Percentiles rank a stretch among this genome's conserved stretches.
Conservation (phyloP, 2,888 invertebrate species). For the Ctena decussata region DNA sequence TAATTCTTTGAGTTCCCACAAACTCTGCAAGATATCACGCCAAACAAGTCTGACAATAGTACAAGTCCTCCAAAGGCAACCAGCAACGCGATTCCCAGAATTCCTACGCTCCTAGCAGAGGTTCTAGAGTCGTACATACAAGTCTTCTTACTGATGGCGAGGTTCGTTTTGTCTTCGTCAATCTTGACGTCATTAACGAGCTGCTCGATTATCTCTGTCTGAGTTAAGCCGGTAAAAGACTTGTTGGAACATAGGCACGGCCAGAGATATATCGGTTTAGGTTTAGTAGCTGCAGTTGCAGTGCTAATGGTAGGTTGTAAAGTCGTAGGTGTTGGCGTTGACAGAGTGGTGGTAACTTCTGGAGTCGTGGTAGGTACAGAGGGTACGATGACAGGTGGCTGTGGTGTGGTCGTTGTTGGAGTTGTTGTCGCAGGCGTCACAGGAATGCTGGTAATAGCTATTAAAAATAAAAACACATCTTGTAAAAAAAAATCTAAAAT, state of each 20-base stretch:
- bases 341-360: not conserved
- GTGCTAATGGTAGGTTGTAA: no score
- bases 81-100: slow-evolving; percentile 1
- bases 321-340: not conserved
- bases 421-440: no score
- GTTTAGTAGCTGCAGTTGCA: no score
- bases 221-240: slow-evolving; percentile 11
- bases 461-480: no score
- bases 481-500: no score
- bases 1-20: not conserved
- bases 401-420: not conserved
- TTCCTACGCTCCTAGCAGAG: slow-evolving; percentile 15
- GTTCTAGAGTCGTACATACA: slow-evolving; percentile 11
- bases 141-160: not conserved
- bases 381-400: not conserved
- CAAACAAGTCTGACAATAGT: not conserved
- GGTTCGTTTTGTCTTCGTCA: slow-evolving; percentile 5
- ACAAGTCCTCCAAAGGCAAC: not conserved
- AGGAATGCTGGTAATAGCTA: no score
- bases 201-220: slow-evolving; percentile 34
- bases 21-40: not conserved
- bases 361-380: not conserved
- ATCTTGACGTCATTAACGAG: slow-evolving; percentile 20
- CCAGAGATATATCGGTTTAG: not conserved
- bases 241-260: not conserved